These are phyloP conservation scores for Platerodrilus igneus DNA, from an alignment of 2,888 invertebrate genomes.

Conservation along the genomic window DNA sequence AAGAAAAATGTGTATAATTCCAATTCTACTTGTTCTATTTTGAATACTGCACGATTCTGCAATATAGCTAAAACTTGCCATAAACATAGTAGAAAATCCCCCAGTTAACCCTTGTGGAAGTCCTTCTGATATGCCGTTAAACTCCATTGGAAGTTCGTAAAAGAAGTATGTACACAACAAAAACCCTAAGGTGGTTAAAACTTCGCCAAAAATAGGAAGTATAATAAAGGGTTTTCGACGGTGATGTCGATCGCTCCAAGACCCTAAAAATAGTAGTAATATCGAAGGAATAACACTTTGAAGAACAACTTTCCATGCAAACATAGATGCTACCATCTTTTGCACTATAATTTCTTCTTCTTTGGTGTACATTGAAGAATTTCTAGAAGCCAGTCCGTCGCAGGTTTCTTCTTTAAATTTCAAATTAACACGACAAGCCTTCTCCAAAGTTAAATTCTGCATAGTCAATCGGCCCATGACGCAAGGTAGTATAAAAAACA, in stretches of 20 bases:
- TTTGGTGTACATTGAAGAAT: conserved; percentile 28
- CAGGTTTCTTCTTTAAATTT: conserved; percentile 47
- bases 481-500: conserved; percentile 58
- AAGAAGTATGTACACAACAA: conserved; percentile 53
- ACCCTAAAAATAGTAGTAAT: conserved; percentile 71
- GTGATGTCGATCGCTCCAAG: conserved; percentile 63
- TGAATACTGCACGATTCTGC: conserved; percentile 54
- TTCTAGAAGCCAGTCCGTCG: conserved; percentile 35
- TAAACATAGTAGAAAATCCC: conserved; percentile 54
- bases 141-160: conserved; percentile 51
- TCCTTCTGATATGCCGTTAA: conserved; percentile 51
- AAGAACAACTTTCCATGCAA: conserved; percentile 75
- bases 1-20: conserved; percentile 54
- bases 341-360: conserved; percentile 50
- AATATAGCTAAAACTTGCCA: conserved; percentile 58
- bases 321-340: conserved; percentile 67
- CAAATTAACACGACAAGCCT: conserved; percentile 53
- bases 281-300: conserved; percentile 74
- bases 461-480: conserved; percentile 43
- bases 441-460: conserved; percentile 53
- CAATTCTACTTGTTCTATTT: conserved; percentile 56
- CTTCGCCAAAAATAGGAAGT: conserved; percentile 70
- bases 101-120: conserved; percentile 53
- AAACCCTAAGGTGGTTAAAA: conserved; percentile 50
- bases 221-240: conserved; percentile 71